A percentile compares a stretch with the other conserved stretches of the same genome.
phyloP scores from a whole-genome alignment of 1,140 invertebrate genomes.

The Nasonia giraulti region DNA sequence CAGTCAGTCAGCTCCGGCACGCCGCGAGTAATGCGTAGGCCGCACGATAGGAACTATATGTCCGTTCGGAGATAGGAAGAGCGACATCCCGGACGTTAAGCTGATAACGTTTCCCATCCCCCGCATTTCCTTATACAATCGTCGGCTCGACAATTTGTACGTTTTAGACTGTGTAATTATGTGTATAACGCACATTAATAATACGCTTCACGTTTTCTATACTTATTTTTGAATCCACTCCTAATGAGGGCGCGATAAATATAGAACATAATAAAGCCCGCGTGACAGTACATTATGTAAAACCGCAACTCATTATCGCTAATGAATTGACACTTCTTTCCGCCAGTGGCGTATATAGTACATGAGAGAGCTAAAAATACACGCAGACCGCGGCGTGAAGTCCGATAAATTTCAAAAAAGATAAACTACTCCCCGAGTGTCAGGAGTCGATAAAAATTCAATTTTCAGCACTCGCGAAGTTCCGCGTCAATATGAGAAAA shows the following conservation, averaged over 20 bases:
- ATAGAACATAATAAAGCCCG: too few species aligned
- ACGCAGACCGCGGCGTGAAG: neutral
- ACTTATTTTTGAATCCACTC: too few species aligned
- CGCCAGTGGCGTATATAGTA: too few species aligned
- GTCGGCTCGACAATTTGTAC: conserved; percentile 5
- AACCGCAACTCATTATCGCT: too few species aligned
- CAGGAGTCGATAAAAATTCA: conserved; percentile 40
- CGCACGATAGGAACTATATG: conserved; percentile 60
- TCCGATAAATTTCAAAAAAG: neutral
- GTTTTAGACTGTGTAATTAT: conserved; percentile 17
- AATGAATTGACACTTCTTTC: neutral
- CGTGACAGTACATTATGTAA: too few species aligned
- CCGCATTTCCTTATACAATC: conserved; percentile 67
- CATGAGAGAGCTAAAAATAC: neutral
- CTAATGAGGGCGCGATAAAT: too few species aligned
- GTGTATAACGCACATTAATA: neutral
- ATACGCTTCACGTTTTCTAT: too few species aligned
- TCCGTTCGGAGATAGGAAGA: conserved; percentile 69
- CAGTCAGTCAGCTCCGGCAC: conserved; percentile 32
- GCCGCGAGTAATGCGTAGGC: conserved; percentile 61
- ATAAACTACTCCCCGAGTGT: conserved; percentile 8
- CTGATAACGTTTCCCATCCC: conserved; percentile 67
- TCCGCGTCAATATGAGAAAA: conserved; percentile 29
- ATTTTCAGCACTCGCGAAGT: conserved; percentile 16
- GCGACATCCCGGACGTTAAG: conserved; percentile 70